Conservation (phyloP, 2,113 vertebrate genomes). For the Sterrhoptilus dennistouni region DNA sequence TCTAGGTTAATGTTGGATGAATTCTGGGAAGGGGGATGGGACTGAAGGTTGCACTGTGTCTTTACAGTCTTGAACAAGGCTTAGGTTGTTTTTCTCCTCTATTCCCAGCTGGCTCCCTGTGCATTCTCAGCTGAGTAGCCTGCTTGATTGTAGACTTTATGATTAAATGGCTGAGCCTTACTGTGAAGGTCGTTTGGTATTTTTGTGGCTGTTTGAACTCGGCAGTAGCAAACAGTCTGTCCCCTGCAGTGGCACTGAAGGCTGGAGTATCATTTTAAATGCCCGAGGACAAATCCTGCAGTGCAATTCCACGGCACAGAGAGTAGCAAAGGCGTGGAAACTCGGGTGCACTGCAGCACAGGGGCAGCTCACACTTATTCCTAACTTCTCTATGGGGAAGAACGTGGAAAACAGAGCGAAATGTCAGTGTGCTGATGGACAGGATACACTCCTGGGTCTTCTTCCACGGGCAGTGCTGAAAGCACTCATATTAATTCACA, state of each 20-base stretch:
- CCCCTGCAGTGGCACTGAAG: not conserved
- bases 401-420: not conserved
- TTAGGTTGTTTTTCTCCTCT: not conserved
- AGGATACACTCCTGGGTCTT: not conserved
- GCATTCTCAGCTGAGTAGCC: not conserved
- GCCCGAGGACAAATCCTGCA: not conserved
- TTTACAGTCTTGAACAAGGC: not conserved
- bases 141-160: slow-evolving; percentile 28
- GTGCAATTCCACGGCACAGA: not conserved
- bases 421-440: not conserved
- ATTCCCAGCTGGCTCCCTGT: not conserved
- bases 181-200: slow-evolving; percentile 22
- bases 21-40: not conserved
- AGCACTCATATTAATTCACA: not conserved
- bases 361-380: not conserved
- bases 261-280: not conserved
- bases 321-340: not conserved
- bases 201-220: not conserved
- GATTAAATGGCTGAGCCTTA: slow-evolving; percentile 4
- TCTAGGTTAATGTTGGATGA: not conserved
- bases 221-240: not conserved
- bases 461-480: not conserved
- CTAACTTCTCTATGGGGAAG: not conserved
- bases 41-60: not conserved
- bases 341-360: not conserved